Base-by-base conservation (phyloP, 2,888 invertebrate genomes). In the Caenorhabditis sp. region DNA sequence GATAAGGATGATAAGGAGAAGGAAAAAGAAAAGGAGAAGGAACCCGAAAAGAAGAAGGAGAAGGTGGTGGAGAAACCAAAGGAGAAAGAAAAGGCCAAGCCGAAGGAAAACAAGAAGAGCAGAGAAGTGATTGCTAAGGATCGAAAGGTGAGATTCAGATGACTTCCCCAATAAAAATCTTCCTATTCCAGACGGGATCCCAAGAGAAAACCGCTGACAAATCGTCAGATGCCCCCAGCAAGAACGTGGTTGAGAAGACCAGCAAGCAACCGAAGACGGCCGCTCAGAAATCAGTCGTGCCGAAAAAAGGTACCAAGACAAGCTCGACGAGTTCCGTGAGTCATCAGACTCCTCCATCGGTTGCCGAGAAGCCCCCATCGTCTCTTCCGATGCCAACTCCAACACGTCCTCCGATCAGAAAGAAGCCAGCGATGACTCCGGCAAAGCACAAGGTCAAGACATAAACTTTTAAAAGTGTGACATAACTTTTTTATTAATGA, bases 301-400 rank as follows among this genome's bases (percentile, higher is more conserved):
- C 28, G 19, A 59, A 58, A n/a, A 70, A 35, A 26, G 49, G 54
- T 24, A 47, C 51, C 38, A 77, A 64, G 70, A 38, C 44, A 10
- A 77, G 69, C 31, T 59, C 76, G 41, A 77, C 68, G n/a, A 77
- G 76, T 38, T 77, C 76, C 0, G 69, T 41, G 19, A 77, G 76
- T 31, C 59, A 58, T 28, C 68, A 68, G 24, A 68, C 58, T 19
- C 35, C 76, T 14, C 26, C 76, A 19, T 31, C 56, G 49, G 24
- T 31, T 3, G 51, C 35, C 12, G 35, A 35, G n/a, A 61, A 49
- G 61, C 38, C 38, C 26, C 54, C 54, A 26, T 26, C 54, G 14
- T 47, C 44, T 38, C 56, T 47, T 47, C 47, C 58, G 47, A 19
- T 6, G 4, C 26, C 19, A 26, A 56, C 35, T 16, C 35, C 49